Conservation (phyloP, 2,888 invertebrate genomes). For the Tetragonula carbonaria region DNA sequence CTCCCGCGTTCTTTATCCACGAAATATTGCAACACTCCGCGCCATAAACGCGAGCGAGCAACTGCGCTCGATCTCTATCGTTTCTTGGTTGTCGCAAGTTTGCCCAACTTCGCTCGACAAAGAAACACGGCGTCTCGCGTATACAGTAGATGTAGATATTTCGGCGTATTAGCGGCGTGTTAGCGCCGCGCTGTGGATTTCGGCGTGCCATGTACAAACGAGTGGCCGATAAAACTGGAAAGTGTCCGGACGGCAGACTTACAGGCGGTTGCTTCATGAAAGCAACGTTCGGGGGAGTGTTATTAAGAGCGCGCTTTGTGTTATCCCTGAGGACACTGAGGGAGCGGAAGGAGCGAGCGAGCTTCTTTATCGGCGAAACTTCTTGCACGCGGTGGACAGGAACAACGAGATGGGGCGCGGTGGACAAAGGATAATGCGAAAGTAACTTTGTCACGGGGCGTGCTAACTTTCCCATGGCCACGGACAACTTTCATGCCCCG, state of each 20-base stretch:
- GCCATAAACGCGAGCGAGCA: too few relatives aligned
- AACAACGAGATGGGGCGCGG: constrained; percentile 28
- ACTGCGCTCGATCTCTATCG: too few relatives aligned
- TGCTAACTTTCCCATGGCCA: constrained; percentile 70
- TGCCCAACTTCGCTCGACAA: too few relatives aligned
- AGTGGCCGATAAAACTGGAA: constrained; percentile 46
- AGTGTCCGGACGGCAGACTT: constrained; percentile 16
- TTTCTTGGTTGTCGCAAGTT: too few relatives aligned
- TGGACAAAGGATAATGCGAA: constrained; percentile 70
- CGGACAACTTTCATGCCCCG: constrained; percentile 59
- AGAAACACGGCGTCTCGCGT: constrained; percentile 5
- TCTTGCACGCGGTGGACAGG: constrained; percentile 58
- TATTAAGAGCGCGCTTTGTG: constrained; percentile 56
- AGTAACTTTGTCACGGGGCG: constrained; percentile 70
- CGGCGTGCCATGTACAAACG: constrained; percentile 16
- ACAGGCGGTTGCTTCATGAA: constrained; percentile 32
- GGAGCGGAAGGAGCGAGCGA: constrained; percentile 20
- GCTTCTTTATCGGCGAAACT: constrained; percentile 63
- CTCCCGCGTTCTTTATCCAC: too few relatives aligned
- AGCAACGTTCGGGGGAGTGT: constrained; percentile 26
- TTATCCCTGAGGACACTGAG: constrained; percentile 35
- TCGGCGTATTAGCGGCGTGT: constrained; percentile 29
- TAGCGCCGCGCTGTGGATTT: neutral
- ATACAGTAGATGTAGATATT: constrained; percentile 12
- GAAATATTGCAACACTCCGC: too few relatives aligned